Conservation (phyloP, 2,888 invertebrate species). For the Girardia tigrina region DNA sequence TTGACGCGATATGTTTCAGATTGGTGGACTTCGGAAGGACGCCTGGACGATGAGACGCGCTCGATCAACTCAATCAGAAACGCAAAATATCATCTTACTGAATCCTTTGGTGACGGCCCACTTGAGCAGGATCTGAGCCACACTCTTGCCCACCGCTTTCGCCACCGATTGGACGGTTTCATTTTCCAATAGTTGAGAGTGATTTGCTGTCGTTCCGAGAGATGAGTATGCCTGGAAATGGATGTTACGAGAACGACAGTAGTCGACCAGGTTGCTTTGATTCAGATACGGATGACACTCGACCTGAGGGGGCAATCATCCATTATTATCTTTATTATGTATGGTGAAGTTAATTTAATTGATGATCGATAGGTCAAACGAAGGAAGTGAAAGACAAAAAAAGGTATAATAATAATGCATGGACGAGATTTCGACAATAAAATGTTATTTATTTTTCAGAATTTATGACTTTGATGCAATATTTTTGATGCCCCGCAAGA, state of each 20-base stretch:
- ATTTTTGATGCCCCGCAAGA: too few species aligned
- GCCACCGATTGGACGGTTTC: neutral
- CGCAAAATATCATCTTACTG: constrained; percentile 52
- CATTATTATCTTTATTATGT: too few species aligned
- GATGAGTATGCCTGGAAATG: constrained; percentile 67
- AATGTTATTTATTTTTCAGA: too few species aligned
- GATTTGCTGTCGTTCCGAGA: constrained; percentile 53
- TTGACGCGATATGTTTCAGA: neutral
- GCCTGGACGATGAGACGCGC: neutral
- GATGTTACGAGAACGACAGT: constrained; percentile 59
- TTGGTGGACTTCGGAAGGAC: constrained; percentile 7
- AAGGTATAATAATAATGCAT: too few species aligned
- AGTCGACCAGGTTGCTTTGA: constrained; percentile 57
- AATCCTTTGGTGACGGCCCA: constrained; percentile 66
- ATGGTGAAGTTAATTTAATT: too few species aligned
- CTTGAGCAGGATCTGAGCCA: constrained; percentile 60
- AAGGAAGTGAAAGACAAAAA: too few species aligned
- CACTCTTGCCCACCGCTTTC: constrained; percentile 41
- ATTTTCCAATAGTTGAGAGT: constrained; percentile 40
- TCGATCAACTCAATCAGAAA: constrained; percentile 6
- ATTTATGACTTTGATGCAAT: too few species aligned
- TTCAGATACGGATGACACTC: constrained; percentile 67
- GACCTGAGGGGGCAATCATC: too few species aligned
- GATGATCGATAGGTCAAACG: too few species aligned
- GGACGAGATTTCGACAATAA: too few species aligned